Evolutionary conservation across 2,113 vertebrate species (phyloP), one percentile per base, ranked within the genome.

Genomic region (Anseranas semipalmata): DNA sequence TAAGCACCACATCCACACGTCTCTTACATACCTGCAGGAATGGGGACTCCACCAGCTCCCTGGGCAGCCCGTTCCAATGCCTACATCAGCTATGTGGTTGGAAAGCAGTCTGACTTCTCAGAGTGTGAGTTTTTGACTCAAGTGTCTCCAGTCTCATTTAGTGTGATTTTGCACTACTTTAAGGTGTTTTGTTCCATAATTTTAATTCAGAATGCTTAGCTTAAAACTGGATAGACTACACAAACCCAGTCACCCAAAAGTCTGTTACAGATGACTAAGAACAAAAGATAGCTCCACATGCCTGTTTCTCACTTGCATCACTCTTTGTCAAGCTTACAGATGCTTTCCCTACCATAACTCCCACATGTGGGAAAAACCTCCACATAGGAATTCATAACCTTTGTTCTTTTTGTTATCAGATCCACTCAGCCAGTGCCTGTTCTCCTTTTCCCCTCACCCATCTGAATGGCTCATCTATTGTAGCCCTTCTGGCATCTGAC

Each of bases 401-500:
- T 81, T 32, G 5, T 84, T 86, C 39, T 84, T 90, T 67, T 65
- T 58, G n/a, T 68, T 95, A 85, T 55, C 59, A n/a, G 35, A 71
- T 72, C 46, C 59, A 63, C 46, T 92, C 60, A 63, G 22, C 18
- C 71, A 68, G 45, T 89, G 25, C 27, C 56, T 55, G 22, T 62
- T 90, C 63, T 84, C 71, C 50, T 78, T 77, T 67, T 62, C 5
- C 46, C 33, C 6, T 24, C 6, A 1, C 35, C 73, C 78, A 20
- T 78, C 68, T 89, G 85, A 94, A 72, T 56, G 89, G 68, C 76
- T 96, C 87, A 78, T 87, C 60, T 92, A 53, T 72, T 91, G 60
- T 46, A 66, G 78, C 24, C 79, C 65, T 92, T 92, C 86, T 60
- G 73, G 80, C 79, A 60, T 67, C 80, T 84, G 67, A 27, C 65